These are phyloP conservation scores for Druon quercuslanigerum DNA, from an alignment of 1,140 invertebrate genomes.

Conservation along the genomic window DNA sequence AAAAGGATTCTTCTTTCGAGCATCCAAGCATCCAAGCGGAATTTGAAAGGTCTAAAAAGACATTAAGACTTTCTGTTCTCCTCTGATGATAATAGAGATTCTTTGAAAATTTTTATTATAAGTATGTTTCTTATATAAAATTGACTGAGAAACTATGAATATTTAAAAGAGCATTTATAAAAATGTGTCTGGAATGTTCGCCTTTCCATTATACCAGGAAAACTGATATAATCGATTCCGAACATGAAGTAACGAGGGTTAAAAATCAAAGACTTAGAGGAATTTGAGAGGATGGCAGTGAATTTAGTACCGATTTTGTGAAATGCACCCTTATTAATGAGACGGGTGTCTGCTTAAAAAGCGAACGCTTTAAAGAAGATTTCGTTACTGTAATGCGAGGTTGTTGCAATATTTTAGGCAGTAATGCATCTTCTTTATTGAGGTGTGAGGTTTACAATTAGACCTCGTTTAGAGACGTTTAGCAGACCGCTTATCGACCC, in stretches of 20 bases:
- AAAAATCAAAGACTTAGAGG: background rate
- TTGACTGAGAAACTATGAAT: too few relatives aligned
- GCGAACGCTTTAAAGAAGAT: constrained; percentile 40
- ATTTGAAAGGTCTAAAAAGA: too few relatives aligned
- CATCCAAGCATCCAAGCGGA: too few relatives aligned
- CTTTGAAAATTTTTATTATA: too few relatives aligned
- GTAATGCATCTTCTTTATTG: constrained; percentile 33
- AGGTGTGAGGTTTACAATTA: constrained; percentile 66
- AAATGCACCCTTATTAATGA: constrained; percentile 66
- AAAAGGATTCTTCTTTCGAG: too few relatives aligned
- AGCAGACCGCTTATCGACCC: constrained; percentile 69
- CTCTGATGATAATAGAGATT: too few relatives aligned
- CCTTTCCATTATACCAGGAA: background rate
- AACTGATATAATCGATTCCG: background rate
- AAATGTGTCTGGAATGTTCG: background rate
- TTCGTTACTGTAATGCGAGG: constrained; percentile 43
- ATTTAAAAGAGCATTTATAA: too few relatives aligned
- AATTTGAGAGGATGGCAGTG: background rate
- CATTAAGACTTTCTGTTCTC: too few relatives aligned
- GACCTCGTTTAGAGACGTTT: constrained; percentile 73
- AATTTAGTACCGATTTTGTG: constrained; percentile 52
- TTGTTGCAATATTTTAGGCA: constrained; percentile 25
- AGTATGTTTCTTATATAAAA: too few relatives aligned
- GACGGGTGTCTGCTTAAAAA: constrained; percentile 46
- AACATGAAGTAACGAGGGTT: constrained; percentile 5